Evolutionary conservation across 2,797 vertebrate genomes (phyloP), one percentile per base, ranked within the genome.

Genomic region (Florisuga fusca): DNA sequence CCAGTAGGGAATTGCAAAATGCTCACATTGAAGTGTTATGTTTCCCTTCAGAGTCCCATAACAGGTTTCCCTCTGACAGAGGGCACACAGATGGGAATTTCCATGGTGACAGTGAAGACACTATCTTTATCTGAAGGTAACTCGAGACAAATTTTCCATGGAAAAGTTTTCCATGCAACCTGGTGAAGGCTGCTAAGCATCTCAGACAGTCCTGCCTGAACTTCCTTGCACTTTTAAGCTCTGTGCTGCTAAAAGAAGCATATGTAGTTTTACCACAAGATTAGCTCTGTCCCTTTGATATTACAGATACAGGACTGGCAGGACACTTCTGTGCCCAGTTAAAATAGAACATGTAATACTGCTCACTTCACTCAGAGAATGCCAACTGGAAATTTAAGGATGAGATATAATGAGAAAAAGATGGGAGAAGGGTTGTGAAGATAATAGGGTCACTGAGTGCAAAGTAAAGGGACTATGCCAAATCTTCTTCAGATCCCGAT

Each of bases 61-160:
- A 68, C 38, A 81, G 36, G 29, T 79, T 92, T 90, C 75, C 64
- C 23, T 82, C 45, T 87, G 67, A 67, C 45, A 77, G 23, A 67
- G 19, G 23, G 29, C 43, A 74, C 45, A 38, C 1, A 0, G 18
- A 53, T 63, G 68, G 68, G 78, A 80, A 90, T 91, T 94, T 87
- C 67, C 61, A 46, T 10, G 9, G 31, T 57, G 67, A 31, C 57
- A 74, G 16, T 73, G 64, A 68, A 71, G 87, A 53, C 78, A 90
- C 38, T 29, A 25, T 31, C 72, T 79, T 87, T 89, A 89, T 93
- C 89, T 87, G 51, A 83, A 84, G 51, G 72, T 33, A 84, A 80
- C 53, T 93, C 12, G 43, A 83, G 84, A 89, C 74, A 83, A 91
- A 18, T 74, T 85, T 91, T 89, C 84, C 62, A 53, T 76, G 57